Evolutionary conservation across 2,888 invertebrate species (phyloP), one percentile per base, ranked within the genome.

Genomic region (Lobophora halterata): DNA sequence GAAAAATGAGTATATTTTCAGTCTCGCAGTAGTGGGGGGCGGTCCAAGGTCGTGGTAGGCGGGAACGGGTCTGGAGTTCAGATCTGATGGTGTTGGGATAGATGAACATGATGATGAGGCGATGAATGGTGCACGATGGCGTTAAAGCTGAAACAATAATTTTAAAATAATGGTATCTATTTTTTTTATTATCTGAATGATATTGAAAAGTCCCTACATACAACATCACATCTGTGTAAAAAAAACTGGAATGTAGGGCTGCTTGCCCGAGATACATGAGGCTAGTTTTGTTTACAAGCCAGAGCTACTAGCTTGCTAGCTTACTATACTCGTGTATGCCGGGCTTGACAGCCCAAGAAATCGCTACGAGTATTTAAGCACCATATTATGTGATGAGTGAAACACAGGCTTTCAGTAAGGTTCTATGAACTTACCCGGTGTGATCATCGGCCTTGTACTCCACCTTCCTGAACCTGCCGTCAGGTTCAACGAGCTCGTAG

Each of bases 361-460:
- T n/a, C n/a, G n/a, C n/a, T n/a, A n/a, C n/a, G n/a, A n/a, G n/a
- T n/a, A n/a, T n/a, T n/a, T n/a, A n/a, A n/a, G n/a, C n/a, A n/a
- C n/a, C n/a, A n/a, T n/a, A n/a, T n/a, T n/a, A n/a, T n/a, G n/a
- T n/a, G n/a, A n/a, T n/a, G n/a, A n/a, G n/a, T n/a, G n/a, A n/a
- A n/a, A 23, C 10, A 2, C 1, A 5, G 3, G n/a, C 1, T 1
- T 25, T 25, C 13, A 16, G 26, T 8, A 7, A 12, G 5, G 16
- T 5, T 10, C 9, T 8, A 29, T 7, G 11, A 20, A 35, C 66
- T 56, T 54, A 85, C 86, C 86, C 86, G 6, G 82, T 79, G 52
- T 83, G 86, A 52, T 90, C 90, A 55, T 91, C 91, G 18, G 91
- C 91, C 62, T 88, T 89, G 76, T 92, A 92, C 56, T 91, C 90